Percentiles rank a stretch among this genome's conserved stretches.
Conservation (phyloP, 1,140 invertebrate genomes). For the Chionoecetes opilio region DNA sequence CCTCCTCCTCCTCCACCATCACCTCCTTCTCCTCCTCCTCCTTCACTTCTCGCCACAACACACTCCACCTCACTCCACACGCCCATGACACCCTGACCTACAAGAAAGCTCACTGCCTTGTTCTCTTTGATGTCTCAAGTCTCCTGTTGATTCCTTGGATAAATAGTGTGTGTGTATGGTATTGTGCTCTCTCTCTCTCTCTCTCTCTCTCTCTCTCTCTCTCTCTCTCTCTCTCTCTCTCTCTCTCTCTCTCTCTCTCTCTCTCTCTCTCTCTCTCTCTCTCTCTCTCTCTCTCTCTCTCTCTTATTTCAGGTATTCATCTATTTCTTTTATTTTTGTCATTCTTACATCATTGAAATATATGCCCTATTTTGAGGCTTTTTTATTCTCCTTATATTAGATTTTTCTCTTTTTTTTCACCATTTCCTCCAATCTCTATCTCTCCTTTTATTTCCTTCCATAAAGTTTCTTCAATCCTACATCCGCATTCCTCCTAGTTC, state of each 20-base stretch:
- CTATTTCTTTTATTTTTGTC: background rate
- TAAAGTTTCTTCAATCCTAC: too few relatives aligned
- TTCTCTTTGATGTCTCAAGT: too few relatives aligned
- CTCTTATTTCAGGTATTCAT: background rate
- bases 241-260: background rate
- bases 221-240: slow-evolving; percentile 6
- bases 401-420: background rate
- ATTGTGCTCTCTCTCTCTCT: too few relatives aligned
- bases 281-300: slow-evolving; percentile 6
- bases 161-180: too few relatives aligned
- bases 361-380: background rate
- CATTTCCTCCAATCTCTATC: background rate
- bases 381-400: background rate
- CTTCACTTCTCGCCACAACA: background rate
- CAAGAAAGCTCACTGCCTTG: too few relatives aligned
- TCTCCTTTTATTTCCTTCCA: background rate
- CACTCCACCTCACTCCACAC: background rate
- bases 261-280: background rate
- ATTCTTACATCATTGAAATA: background rate
- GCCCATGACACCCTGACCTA: too few relatives aligned
- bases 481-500: background rate
- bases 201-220: too few relatives aligned
- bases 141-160: too few relatives aligned
- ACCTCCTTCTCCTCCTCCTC: background rate
- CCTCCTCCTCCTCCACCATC: background rate